Evolutionary conservation across 2,113 vertebrate genomes (phyloP).

Genomic region (Protomyctophum bolini): DNA sequence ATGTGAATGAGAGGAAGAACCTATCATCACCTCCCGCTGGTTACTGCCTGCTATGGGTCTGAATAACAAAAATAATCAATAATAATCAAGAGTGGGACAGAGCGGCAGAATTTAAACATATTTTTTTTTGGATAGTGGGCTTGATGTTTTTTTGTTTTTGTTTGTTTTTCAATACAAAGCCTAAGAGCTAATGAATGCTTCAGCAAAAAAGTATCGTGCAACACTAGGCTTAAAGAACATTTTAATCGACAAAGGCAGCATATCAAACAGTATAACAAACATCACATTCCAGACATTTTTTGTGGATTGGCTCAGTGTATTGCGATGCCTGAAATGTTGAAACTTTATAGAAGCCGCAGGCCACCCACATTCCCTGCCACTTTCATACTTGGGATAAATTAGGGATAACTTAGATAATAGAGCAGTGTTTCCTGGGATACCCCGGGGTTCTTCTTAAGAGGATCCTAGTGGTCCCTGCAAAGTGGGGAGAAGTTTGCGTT

Average conservation of each 20-base stretch:
- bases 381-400: conserved; percentile 10
- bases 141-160: neutral
- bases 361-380: neutral
- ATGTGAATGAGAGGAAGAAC: conserved; percentile 22
- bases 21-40: conserved; percentile 50
- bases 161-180: neutral
- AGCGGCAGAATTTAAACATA: neutral
- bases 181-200: too few species aligned
- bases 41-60: conserved; percentile 9
- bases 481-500: too few species aligned
- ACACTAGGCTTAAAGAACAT: too few species aligned
- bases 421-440: too few species aligned
- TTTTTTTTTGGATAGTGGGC: neutral
- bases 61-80: conserved; percentile 3
- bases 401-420: too few species aligned
- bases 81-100: neutral
- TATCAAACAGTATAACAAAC: too few species aligned
- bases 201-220: too few species aligned
- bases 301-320: neutral
- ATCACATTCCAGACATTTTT: conserved; percentile 9
- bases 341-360: conserved; percentile 19
- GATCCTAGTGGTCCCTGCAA: too few species aligned
- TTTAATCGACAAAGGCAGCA: too few species aligned
- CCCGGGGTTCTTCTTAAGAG: too few species aligned
- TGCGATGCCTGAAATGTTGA: conserved; percentile 1